These are phyloP conservation scores for Agonopterix heracliana DNA, from an alignment of 2,888 invertebrate genomes.

Conservation along the genomic window DNA sequence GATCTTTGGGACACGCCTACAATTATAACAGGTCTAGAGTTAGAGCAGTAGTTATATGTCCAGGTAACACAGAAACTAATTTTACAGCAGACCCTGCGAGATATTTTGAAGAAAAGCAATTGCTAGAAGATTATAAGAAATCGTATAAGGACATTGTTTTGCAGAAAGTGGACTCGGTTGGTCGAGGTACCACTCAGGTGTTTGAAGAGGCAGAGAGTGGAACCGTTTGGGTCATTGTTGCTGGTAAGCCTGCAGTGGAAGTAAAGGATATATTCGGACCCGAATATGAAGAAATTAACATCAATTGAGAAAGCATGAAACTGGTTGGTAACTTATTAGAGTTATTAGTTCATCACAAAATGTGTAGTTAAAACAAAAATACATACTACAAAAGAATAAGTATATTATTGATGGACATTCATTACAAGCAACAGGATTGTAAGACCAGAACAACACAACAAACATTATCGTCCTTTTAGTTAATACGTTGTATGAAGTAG, in stretches of 20 bases:
- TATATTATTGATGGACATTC: too few species aligned
- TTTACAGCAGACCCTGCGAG: neutral
- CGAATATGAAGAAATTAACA: too few species aligned
- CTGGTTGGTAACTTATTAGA: too few species aligned
- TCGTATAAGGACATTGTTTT: constrained; percentile 14
- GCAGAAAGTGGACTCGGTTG: constrained; percentile 42
- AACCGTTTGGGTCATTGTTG: constrained; percentile 65
- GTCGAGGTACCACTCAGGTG: constrained; percentile 37
- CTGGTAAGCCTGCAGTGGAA: constrained; percentile 27
- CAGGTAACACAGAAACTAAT: constrained; percentile 25
- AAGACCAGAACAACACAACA: too few species aligned
- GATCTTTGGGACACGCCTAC: constrained; percentile 42
- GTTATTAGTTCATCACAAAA: too few species aligned
- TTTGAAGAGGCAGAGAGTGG: constrained; percentile 61
- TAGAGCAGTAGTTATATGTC: constrained; percentile 53
- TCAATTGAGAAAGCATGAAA: too few species aligned
- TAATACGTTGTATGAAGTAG: too few species aligned
- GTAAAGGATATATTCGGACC: too few species aligned
- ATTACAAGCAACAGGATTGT: too few species aligned
- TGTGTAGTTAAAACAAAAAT: too few species aligned
- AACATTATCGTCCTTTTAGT: too few species aligned
- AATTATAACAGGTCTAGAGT: constrained; percentile 53
- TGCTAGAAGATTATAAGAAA: neutral
- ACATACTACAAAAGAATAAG: too few species aligned
- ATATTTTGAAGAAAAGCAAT: neutral